Evolutionary conservation across 2,888 invertebrate genomes (phyloP).

Genomic region (Brenthis daphne): DNA sequence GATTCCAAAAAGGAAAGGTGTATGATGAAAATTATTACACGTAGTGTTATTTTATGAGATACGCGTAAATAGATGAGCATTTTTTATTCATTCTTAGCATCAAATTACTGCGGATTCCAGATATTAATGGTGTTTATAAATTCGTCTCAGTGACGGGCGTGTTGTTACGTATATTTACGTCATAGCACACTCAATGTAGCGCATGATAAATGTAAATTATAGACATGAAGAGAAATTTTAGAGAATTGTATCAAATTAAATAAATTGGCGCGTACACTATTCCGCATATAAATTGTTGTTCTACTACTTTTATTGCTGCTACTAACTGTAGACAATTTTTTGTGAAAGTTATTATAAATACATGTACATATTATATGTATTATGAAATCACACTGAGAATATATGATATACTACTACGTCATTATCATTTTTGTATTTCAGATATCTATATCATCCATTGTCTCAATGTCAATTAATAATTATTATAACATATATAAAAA

Average conservation of each 20-base stretch:
- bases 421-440: too few species aligned
- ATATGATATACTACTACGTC: too few species aligned
- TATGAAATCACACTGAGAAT: too few species aligned
- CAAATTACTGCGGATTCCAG: slow-evolving; percentile 7
- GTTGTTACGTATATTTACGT: slow-evolving; percentile 21
- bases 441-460: not conserved
- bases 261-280: slow-evolving; percentile 5
- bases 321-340: too few species aligned
- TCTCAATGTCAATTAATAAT: not conserved
- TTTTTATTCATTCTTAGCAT: slow-evolving; percentile 4
- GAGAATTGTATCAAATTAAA: slow-evolving; percentile 21
- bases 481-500: not conserved
- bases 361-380: too few species aligned
- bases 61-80: not conserved
- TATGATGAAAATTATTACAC: too few species aligned
- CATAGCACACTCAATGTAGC: slow-evolving; percentile 11
- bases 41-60: too few species aligned
- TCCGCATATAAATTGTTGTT: slow-evolving; percentile 4
- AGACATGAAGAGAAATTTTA: slow-evolving; percentile 24
- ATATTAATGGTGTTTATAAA: slow-evolving; percentile 20
- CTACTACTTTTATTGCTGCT: too few species aligned
- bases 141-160: slow-evolving; percentile 16
- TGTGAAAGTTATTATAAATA: too few species aligned
- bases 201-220: slow-evolving; percentile 22
- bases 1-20: too few species aligned